A percentile compares a stretch with the other conserved stretches of the same genome.
These are phyloP conservation scores for Neoscelio sp. DNA, from an alignment of 2,888 invertebrate species.

Conservation along the genomic window DNA sequence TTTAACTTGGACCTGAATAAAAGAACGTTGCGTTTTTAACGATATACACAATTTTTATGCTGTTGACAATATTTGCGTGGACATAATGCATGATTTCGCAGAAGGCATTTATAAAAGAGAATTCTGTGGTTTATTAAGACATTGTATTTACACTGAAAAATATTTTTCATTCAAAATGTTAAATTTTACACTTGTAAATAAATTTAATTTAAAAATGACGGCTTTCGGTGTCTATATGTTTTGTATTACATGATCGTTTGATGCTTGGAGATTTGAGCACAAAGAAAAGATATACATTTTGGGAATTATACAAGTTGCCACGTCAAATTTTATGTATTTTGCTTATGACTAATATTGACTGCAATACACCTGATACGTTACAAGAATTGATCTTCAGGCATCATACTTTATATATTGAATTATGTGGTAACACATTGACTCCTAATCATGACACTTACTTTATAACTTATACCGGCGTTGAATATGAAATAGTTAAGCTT, in stretches of 20 bases:
- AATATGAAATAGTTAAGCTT: too few relatives aligned
- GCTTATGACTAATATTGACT: constrained; percentile 14
- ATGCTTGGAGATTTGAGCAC: constrained; percentile 14
- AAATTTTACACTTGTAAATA: constrained; percentile 8
- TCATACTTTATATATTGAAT: constrained; percentile 20
- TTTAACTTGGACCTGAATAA: constrained; percentile 19
- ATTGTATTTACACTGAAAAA: constrained; percentile 20
- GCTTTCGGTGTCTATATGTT: constrained; percentile 22
- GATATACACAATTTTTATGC: constrained; percentile 27
- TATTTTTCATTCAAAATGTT: constrained; percentile 16
- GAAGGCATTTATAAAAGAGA: constrained; percentile 37
- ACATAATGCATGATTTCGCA: constrained; percentile 40
- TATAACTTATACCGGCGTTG: too few relatives aligned
- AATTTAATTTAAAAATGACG: constrained; percentile 10
- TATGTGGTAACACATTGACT: constrained; percentile 13
- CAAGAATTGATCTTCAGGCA: background rate
- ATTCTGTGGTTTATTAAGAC: constrained; percentile 13
- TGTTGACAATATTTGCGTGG: constrained; percentile 15
- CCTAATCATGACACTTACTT: too few relatives aligned
- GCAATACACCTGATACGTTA: constrained; percentile 6
- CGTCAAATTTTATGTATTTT: constrained; percentile 14
- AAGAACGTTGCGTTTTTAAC: constrained; percentile 24
- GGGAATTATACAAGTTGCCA: constrained; percentile 23
- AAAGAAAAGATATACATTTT: constrained; percentile 16
- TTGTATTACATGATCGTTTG: constrained; percentile 14